Evolutionary conservation across 2,797 vertebrate genomes (phyloP), one percentile per base, ranked within the genome.

Genomic region (Semotilus atromaculatus): DNA sequence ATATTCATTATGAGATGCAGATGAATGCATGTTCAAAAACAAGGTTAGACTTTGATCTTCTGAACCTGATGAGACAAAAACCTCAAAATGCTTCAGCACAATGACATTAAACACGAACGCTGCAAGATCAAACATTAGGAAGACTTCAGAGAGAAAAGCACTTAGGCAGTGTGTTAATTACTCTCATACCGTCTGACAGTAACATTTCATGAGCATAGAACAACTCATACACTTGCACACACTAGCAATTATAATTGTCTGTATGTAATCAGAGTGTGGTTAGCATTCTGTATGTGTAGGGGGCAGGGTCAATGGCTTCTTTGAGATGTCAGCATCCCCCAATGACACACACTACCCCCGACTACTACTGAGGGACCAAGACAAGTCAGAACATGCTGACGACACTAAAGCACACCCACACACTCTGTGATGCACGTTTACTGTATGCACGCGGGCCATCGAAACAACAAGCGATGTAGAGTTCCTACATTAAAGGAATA

Each of bases 311-410:
- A 72, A 29, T 43, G 34, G 26, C 19, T 43, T 73, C 34, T 85
- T 71, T 77, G 55, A 64, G 75, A 83, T 68, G 58, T 71, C 62
- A 82, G 51, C 45, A 81, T 76, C 66, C 78, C 82, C 40, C 76
- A 82, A 74, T 31, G 5, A 85, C 62, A 84, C 58, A 78, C 77
- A 76, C 64, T 19, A 66, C 83, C 72, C n/a, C 55, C n/a, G 19
- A 75, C 82, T 34, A 70, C 62, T 73, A 66, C 14, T 72, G 51
- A 76, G 26, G 67, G 71, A 74, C 66, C 31, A 21, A 40, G 81
- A 72, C 88, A 87, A 75, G 85, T 76, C 73, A 71, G 14, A 55
- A 85, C 88, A 79, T 84, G 87, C 60, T 48, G 70, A 78, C 60
- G 53, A 80, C 48, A 68, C 45, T 48, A 85, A 78, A 83, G 26